Conservation (phyloP, 2,888 invertebrate genomes). For the Pristionchus mayeri region DNA sequence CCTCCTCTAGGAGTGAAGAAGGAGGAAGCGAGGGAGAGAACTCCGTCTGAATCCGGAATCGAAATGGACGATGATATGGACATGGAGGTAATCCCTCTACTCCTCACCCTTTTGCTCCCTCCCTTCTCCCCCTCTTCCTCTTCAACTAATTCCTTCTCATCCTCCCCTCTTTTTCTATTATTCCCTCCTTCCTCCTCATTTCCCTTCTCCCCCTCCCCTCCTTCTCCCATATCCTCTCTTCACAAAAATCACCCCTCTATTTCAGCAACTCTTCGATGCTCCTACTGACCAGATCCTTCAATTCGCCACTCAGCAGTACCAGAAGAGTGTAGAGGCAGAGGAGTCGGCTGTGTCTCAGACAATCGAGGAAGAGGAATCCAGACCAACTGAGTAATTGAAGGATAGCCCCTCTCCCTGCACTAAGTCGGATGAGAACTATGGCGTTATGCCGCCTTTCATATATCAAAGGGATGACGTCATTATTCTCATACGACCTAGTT, state of each 20-base stretch:
- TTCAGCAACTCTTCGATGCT: constrained; percentile 37
- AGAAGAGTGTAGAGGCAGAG: neutral
- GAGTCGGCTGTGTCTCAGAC: neutral
- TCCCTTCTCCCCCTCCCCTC: too few relatives aligned
- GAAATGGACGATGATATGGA: constrained; percentile 46
- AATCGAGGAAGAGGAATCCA: neutral
- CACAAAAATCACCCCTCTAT: neutral
- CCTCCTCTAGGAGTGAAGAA: constrained; percentile 36
- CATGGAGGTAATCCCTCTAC: constrained; percentile 6
- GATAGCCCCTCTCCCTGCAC: too few relatives aligned
- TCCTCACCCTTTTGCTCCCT: neutral
- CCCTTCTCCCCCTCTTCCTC: neutral
- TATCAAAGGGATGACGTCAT: too few relatives aligned
- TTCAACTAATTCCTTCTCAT: too few relatives aligned
- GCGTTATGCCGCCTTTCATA: too few relatives aligned
- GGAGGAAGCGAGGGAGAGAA: constrained; percentile 8
- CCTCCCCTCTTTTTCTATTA: too few relatives aligned
- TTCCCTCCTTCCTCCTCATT: neutral
- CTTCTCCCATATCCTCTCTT: too few relatives aligned
- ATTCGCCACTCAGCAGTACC: constrained; percentile 40
- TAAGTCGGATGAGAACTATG: too few relatives aligned
- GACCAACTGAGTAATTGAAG: neutral
- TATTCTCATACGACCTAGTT: too few relatives aligned
- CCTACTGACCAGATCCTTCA: constrained; percentile 35
- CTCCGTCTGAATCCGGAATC: constrained; percentile 22